phyloP scores from a whole-genome alignment of 1,140 invertebrate genomes.

The Paralvinella palmiformis region DNA sequence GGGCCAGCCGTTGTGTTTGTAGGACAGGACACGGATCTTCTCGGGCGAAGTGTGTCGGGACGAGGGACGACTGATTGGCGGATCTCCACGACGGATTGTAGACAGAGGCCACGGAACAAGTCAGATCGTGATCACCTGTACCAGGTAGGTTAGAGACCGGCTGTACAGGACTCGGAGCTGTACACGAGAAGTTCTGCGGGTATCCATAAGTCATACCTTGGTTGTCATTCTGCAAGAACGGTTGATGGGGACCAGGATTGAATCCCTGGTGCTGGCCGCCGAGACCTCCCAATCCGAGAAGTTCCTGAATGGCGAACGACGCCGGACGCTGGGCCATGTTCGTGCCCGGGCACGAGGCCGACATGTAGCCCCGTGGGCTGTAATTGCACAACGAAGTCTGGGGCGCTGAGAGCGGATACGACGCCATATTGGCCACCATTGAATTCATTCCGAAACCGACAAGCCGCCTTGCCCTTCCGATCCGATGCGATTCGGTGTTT shows the following conservation, averaged over 20 bases:
- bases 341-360: not conserved
- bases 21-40: not conserved
- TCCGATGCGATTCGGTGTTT: not conserved
- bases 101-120: not conserved
- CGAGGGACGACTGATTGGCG: not conserved
- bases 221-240: not conserved
- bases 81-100: constrained; percentile 6
- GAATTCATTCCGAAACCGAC: not conserved
- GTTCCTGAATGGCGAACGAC: constrained; percentile 6
- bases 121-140: not conserved
- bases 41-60: not conserved
- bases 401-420: not conserved
- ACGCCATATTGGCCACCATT: not conserved
- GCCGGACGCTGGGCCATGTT: not conserved
- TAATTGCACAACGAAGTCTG: not conserved
- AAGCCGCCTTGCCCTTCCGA: not conserved
- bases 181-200: not conserved
- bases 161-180: not conserved
- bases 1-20: not conserved
- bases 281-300: not conserved
- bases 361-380: not conserved
- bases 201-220: no score
- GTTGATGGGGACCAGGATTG: not conserved
- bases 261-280: not conserved
- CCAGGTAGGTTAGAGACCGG: not conserved